These are phyloP conservation scores for Sepiola atlantica DNA, from an alignment of 2,888 invertebrate genomes.

Conservation along the genomic window DNA sequence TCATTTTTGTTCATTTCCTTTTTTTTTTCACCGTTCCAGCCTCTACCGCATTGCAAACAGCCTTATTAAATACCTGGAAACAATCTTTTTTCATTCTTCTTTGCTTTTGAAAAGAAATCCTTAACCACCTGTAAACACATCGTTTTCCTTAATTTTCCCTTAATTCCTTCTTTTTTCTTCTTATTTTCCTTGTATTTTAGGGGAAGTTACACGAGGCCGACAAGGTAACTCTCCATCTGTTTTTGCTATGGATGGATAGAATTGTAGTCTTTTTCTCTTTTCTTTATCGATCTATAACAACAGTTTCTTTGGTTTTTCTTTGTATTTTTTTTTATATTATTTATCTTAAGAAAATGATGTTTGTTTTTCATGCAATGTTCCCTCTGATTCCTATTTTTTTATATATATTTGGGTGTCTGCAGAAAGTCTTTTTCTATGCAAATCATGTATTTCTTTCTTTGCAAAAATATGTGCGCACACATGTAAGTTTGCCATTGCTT, in stretches of 20 bases:
- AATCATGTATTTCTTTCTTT: no score
- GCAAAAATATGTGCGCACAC: no score
- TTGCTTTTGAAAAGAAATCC: not conserved
- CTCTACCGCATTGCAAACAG: no score
- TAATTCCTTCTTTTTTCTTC: not conserved
- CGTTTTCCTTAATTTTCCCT: not conserved
- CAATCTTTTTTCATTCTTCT: not conserved
- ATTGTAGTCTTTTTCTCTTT: not conserved
- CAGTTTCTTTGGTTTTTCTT: not conserved
- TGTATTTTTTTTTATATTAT: constrained; percentile 84
- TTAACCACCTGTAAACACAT: not conserved
- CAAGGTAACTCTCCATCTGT: constrained; percentile 61
- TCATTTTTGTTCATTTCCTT: no score
- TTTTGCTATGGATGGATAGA: constrained; percentile 2
- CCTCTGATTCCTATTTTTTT: no score
- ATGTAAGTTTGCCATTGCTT: no score
- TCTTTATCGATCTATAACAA: constrained; percentile 38
- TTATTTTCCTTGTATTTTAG: constrained; percentile 53
- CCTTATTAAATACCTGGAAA: not conserved
- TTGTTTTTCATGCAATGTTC: not conserved
- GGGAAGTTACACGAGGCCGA: constrained; percentile 65
- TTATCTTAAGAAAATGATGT: not conserved
- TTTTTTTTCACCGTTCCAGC: no score
- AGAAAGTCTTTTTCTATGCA: no score
- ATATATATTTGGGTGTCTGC: no score